phyloP scores from a whole-genome alignment of 2,888 invertebrate genomes.

The Perithous albicinctus region DNA sequence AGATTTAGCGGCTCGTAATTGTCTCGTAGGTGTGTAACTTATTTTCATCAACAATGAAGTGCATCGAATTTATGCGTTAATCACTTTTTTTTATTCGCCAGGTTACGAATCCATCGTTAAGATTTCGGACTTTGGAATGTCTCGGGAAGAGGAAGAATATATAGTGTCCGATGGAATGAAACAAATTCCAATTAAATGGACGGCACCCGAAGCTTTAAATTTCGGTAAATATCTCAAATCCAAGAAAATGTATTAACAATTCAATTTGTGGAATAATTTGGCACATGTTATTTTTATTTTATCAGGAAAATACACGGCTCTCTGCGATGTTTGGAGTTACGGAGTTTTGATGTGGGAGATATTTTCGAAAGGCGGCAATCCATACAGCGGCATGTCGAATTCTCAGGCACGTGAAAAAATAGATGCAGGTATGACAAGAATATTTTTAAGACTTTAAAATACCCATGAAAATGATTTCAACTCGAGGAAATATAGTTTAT shows the following conservation, averaged over 20 bases:
- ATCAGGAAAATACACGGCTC: constrained; percentile 95
- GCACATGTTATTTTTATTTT: constrained; percentile 62
- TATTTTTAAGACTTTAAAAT: not conserved
- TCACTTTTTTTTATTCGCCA: constrained; percentile 69
- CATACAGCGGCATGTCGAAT: constrained; percentile 97
- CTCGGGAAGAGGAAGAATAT: constrained; percentile 98
- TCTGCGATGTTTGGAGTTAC: constrained; percentile 99
- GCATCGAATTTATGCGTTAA: not conserved
- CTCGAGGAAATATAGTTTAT: no score
- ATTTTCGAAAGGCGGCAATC: constrained; percentile 96
- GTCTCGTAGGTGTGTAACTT: constrained; percentile 89
- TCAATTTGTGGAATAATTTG: not conserved
- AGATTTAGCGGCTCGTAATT: constrained; percentile 97
- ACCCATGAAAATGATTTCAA: no score
- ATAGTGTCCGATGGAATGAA: constrained; percentile 99
- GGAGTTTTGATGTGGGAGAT: constrained; percentile 99
- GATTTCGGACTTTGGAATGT: constrained; percentile 99
- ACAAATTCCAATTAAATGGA: constrained; percentile 99
- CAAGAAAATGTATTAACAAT: not conserved
- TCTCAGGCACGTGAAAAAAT: constrained; percentile 97
- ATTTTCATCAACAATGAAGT: not conserved
- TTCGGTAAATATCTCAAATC: constrained; percentile 89
- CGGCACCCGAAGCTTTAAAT: constrained; percentile 98
- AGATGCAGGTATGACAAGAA: constrained; percentile 90
- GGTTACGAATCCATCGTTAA: constrained; percentile 95